These are phyloP conservation scores for Sebastes hubbsi DNA, from an alignment of 2,797 vertebrate species.

Conservation along the genomic window DNA sequence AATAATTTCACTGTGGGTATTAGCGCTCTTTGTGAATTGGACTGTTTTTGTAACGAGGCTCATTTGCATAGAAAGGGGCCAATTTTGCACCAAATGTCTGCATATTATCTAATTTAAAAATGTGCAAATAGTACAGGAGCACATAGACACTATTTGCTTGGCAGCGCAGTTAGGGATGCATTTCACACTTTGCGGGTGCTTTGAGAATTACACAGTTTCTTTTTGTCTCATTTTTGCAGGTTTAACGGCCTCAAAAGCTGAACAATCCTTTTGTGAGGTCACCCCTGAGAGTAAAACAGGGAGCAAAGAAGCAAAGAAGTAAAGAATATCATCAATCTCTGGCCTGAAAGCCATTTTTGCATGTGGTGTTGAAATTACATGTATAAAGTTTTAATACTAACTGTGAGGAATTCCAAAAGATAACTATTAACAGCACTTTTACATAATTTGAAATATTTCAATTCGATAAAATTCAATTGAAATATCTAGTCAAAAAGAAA, in stretches of 20 bases:
- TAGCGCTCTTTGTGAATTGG: background rate
- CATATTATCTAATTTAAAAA: background rate
- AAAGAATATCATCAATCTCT: background rate
- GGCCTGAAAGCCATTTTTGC: background rate
- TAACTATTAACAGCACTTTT: background rate
- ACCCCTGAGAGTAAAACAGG: background rate
- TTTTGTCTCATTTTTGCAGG: background rate
- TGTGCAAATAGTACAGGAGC: background rate
- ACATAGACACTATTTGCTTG: background rate
- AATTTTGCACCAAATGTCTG: background rate
- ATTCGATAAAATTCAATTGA: background rate
- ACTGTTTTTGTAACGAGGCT: no score
- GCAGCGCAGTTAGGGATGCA: background rate
- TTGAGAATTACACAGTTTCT: background rate
- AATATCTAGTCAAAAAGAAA: no score
- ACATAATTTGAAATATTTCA: background rate
- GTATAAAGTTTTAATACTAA: background rate
- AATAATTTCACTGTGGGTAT: background rate
- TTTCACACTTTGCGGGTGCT: no score
- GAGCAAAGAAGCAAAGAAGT: background rate
- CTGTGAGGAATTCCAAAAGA: background rate
- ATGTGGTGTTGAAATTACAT: background rate
- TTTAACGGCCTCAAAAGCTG: background rate
- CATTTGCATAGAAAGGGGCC: background rate
- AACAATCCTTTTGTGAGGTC: background rate